Evolutionary conservation across 2,113 vertebrate species (phyloP).

Genomic region (Limanda limanda): DNA sequence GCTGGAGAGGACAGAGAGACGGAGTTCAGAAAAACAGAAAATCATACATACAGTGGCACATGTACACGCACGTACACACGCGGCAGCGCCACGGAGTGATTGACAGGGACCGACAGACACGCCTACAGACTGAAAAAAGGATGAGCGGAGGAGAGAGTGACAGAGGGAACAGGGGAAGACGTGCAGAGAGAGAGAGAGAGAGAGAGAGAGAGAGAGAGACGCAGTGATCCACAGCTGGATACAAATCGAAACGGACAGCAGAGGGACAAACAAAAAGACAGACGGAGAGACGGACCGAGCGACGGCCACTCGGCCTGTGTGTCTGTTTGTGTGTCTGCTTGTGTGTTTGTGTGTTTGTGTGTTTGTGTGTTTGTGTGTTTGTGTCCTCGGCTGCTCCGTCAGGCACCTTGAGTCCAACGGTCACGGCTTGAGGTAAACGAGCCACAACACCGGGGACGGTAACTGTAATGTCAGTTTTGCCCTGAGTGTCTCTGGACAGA

Average conservation of each 20-base stretch:
- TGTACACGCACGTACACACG: not conserved
- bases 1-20: slow-evolving; percentile 45
- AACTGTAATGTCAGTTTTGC: slow-evolving; percentile 19
- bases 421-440: slow-evolving; percentile 32
- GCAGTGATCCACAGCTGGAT: slow-evolving; percentile 54
- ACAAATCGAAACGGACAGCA: slow-evolving; percentile 64
- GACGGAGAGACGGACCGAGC: slow-evolving; percentile 33
- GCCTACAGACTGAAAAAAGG: slow-evolving; percentile 66
- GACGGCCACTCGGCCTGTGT: slow-evolving; percentile 51
- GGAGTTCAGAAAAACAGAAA: not conserved
- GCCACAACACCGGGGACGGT: slow-evolving; percentile 27
- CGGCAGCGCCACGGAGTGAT: slow-evolving; percentile 43
- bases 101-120: slow-evolving; percentile 67
- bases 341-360: slow-evolving; percentile 52
- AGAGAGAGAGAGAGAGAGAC: slow-evolving; percentile 41
- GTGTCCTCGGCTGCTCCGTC: slow-evolving; percentile 48
- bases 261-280: slow-evolving; percentile 58
- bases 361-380: slow-evolving; percentile 49
- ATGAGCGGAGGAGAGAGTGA: slow-evolving; percentile 60
- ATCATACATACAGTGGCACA: not conserved
- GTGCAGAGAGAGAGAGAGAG: slow-evolving; percentile 18
- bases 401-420: slow-evolving; percentile 30
- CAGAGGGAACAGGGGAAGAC: slow-evolving; percentile 31
- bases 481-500: slow-evolving; percentile 21
- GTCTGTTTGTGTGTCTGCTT: slow-evolving; percentile 39